Conservation (phyloP, 2,797 vertebrate species). For the Erpetoichthys calabaricus region DNA sequence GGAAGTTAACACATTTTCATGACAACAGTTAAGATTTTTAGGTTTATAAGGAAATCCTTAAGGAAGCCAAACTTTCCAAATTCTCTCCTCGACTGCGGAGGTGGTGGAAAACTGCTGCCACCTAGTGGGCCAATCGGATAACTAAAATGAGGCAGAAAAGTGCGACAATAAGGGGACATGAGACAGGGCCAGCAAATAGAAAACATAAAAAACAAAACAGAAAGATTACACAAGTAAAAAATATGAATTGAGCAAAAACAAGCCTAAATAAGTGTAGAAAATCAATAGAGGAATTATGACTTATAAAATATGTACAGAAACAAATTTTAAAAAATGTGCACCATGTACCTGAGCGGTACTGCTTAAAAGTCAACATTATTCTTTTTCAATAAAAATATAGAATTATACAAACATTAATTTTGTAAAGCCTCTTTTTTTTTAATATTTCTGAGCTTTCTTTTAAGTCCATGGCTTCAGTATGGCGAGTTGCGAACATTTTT, state of each 20-base stretch:
- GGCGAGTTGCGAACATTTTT: conserved; percentile 54
- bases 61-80: too few relatives aligned
- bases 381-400: conserved; percentile 27
- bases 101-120: not conserved
- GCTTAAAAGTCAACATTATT: conserved; percentile 20
- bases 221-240: too few relatives aligned
- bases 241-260: not conserved
- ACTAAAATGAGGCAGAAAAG: too few relatives aligned
- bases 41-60: too few relatives aligned
- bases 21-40: too few relatives aligned
- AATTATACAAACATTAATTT: conserved; percentile 20
- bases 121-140: not conserved
- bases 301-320: conserved; percentile 2
- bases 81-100: not conserved
- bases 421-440: conserved; percentile 12
- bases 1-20: too few relatives aligned
- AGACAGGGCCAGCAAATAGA: too few relatives aligned
- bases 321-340: conserved; percentile 23
- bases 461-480: conserved; percentile 19
- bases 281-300: not conserved
- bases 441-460: conserved; percentile 15
- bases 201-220: not conserved
- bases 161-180: too few relatives aligned
- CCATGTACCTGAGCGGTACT: conserved; percentile 23
- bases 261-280: not conserved